Evolutionary conservation across 1,140 invertebrate genomes (phyloP).

Genomic region (Apocrypta bakeri): DNA sequence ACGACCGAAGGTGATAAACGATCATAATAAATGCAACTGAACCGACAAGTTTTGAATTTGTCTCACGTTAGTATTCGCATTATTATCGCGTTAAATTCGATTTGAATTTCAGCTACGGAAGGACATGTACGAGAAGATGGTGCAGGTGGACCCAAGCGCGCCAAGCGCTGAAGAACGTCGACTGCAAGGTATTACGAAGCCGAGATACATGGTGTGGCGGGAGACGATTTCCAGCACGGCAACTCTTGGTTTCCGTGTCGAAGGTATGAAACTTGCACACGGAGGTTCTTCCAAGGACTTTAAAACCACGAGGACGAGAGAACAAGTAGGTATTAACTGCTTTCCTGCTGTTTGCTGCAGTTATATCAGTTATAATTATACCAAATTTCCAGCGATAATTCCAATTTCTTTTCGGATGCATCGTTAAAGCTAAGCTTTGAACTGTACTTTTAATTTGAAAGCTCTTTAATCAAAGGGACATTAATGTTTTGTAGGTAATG

Average conservation of each 20-base stretch:
- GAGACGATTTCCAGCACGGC: constrained; percentile 98
- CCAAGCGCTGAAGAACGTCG: constrained; percentile 93
- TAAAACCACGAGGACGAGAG: constrained; percentile 93
- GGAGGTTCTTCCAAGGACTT: constrained; percentile 95
- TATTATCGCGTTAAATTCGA: background rate
- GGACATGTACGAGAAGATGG: constrained; percentile 99
- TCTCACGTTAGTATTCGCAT: too few species aligned
- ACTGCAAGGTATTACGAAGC: constrained; percentile 94
- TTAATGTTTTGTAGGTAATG: constrained; percentile 77
- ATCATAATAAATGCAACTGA: too few species aligned
- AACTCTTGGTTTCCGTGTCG: constrained; percentile 95
- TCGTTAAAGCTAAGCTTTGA: too few species aligned
- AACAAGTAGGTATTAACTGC: constrained; percentile 72
- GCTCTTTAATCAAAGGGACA: background rate
- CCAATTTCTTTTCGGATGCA: too few species aligned
- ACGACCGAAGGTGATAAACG: constrained; percentile 86
- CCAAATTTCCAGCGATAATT: background rate
- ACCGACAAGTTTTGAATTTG: too few species aligned
- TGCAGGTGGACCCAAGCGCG: constrained; percentile 92
- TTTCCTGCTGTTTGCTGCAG: background rate
- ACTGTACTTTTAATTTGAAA: too few species aligned
- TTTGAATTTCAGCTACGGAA: constrained; percentile 69
- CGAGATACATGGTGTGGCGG: constrained; percentile 97
- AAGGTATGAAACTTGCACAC: constrained; percentile 93
- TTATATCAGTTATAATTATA: too few species aligned